Evolutionary conservation across 2,113 vertebrate genomes (phyloP).

Genomic region (Polyodon spathula): DNA sequence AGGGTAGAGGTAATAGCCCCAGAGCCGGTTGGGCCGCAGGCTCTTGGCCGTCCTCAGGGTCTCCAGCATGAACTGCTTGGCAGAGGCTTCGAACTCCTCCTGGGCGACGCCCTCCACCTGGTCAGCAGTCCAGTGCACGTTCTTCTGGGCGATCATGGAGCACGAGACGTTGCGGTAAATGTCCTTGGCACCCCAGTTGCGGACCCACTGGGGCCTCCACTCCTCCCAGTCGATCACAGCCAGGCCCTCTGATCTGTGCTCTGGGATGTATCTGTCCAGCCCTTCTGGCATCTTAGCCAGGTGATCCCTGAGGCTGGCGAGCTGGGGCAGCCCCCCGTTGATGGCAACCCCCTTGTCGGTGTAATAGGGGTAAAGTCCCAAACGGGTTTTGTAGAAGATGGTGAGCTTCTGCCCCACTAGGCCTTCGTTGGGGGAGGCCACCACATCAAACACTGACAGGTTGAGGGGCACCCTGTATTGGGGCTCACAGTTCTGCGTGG

Average conservation of each 20-base stretch:
- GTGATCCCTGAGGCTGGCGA: conserved; percentile 66
- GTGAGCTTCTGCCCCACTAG: conserved; percentile 86
- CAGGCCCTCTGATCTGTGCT: conserved; percentile 57
- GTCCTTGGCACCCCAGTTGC: conserved; percentile 83
- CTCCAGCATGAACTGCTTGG: conserved; percentile 42
- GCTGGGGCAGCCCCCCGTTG: conserved; percentile 78
- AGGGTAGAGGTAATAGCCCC: conserved; percentile 90
- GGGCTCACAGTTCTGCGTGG: conserved; percentile 79
- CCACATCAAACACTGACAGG: conserved; percentile 72
- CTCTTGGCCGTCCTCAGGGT: conserved; percentile 39
- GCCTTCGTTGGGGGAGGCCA: conserved; percentile 77
- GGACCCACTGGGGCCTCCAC: conserved; percentile 88
- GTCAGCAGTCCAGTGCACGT: conserved; percentile 44
- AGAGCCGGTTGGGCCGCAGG: conserved; percentile 65
- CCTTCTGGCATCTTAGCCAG: conserved; percentile 43
- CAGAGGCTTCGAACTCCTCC: conserved; percentile 39
- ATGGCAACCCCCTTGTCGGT: conserved; percentile 28
- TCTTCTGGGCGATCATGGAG: conserved; percentile 54
- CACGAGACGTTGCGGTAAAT: conserved; percentile 70
- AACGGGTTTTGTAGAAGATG: conserved; percentile 83
- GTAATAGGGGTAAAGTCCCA: conserved; percentile 80
- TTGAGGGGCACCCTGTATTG: conserved; percentile 66
- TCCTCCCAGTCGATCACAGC: conserved; percentile 94
- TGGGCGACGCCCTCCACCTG: conserved; percentile 29
- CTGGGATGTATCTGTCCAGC: conserved; percentile 70